Evolutionary conservation across 2,113 vertebrate genomes (phyloP).

Genomic region (Ploceus nigricollis): DNA sequence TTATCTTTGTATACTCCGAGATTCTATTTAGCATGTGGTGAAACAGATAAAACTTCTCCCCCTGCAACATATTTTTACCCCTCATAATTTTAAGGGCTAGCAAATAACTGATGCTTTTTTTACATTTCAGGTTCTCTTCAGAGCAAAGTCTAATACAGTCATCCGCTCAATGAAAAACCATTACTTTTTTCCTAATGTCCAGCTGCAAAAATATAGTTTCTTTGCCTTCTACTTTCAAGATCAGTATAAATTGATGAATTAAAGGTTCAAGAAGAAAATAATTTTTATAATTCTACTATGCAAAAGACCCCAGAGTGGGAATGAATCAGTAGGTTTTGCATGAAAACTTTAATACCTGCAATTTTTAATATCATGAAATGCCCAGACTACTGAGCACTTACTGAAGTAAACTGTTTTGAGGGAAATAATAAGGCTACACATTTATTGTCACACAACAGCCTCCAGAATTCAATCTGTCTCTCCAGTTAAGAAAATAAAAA

Average conservation of each 20-base stretch:
- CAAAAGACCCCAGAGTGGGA: background rate
- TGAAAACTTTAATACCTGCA: background rate
- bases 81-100: background rate
- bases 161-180: background rate
- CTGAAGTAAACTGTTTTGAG: background rate
- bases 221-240: background rate
- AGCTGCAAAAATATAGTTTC: background rate
- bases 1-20: background rate
- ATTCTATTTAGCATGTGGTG: background rate
- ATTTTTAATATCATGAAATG: background rate
- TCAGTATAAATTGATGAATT: background rate
- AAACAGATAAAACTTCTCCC: background rate
- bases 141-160: background rate
- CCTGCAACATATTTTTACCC: accelerated
- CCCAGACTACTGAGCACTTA: background rate
- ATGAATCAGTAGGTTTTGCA: background rate
- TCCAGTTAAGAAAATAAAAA: background rate
- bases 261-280: background rate
- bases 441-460: background rate
- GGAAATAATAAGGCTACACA: background rate
- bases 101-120: background rate
- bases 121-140: background rate
- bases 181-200: background rate
- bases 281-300: background rate
- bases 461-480: background rate